Conservation (phyloP, 1,140 invertebrate genomes). For the Brachionus rotundiformis region DNA sequence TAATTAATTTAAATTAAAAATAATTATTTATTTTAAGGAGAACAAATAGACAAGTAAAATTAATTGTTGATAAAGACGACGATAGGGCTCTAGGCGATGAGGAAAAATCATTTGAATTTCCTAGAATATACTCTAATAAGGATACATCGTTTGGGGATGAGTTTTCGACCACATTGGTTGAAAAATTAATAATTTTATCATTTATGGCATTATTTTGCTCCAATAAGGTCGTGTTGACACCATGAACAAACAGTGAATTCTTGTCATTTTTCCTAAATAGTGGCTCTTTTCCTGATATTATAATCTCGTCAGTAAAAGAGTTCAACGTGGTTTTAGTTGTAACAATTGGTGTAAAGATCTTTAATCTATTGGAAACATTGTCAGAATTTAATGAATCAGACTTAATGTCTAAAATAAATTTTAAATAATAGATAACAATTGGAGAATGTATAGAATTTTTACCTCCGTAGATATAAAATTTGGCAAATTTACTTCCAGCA, state of each 20-base stretch:
- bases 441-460: too few species aligned
- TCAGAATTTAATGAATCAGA: neutral
- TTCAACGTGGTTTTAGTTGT: neutral
- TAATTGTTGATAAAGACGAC: neutral
- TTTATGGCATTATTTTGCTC: neutral
- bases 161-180: neutral
- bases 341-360: neutral
- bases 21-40: neutral
- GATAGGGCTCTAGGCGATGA: neutral
- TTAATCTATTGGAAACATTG: neutral
- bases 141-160: neutral
- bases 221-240: neutral
- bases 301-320: constrained; percentile 2
- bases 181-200: constrained; percentile 14
- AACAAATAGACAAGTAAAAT: neutral
- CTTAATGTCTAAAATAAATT: neutral
- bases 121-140: neutral
- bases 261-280: neutral
- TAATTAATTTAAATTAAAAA: neutral
- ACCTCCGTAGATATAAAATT: constrained; percentile 49
- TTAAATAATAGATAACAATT: too few species aligned
- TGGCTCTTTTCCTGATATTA: neutral
- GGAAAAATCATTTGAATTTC: constrained; percentile 10
- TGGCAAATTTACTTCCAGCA: constrained; percentile 19
- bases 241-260: neutral